Percentiles rank a stretch among this genome's conserved stretches.
Evolutionary conservation across 2,797 vertebrate species (phyloP).

Genomic region (Momotus momota): DNA sequence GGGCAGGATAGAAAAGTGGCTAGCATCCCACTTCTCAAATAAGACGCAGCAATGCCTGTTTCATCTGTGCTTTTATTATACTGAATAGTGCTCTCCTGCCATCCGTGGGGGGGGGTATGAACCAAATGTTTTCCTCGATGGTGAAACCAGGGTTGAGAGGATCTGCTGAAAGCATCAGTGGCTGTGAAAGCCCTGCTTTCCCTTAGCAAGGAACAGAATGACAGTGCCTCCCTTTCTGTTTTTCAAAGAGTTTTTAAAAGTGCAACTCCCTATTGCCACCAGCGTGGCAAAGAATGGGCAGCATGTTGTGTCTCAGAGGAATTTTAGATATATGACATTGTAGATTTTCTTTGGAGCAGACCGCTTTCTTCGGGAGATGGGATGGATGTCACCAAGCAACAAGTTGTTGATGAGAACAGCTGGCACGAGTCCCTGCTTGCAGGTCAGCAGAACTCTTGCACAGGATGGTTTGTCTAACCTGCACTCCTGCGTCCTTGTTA

Average conservation of each 20-base stretch:
- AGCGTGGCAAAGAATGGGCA: background rate
- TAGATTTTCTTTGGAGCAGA: background rate
- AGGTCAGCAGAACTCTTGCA: background rate
- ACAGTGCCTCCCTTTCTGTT: background rate
- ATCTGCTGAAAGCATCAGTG: background rate
- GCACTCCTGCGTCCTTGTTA: background rate
- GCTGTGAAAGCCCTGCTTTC: background rate
- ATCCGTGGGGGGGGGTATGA: background rate
- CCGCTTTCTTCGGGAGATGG: background rate
- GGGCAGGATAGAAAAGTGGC: background rate
- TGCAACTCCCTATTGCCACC: background rate
- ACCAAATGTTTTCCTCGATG: background rate
- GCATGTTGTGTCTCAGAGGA: background rate
- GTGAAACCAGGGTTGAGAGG: background rate
- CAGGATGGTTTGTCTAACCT: background rate
- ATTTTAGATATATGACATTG: background rate
- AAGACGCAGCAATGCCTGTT: background rate
- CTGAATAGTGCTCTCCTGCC: background rate
- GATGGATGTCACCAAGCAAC: background rate
- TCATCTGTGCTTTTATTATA: background rate
- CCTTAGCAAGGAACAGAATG: background rate
- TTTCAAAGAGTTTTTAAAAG: background rate
- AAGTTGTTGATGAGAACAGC: background rate
- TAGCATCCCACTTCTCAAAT: background rate
- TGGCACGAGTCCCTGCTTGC: background rate